phyloP scores from a whole-genome alignment of 2,888 invertebrate genomes.

The Luffia ferchaultella region DNA sequence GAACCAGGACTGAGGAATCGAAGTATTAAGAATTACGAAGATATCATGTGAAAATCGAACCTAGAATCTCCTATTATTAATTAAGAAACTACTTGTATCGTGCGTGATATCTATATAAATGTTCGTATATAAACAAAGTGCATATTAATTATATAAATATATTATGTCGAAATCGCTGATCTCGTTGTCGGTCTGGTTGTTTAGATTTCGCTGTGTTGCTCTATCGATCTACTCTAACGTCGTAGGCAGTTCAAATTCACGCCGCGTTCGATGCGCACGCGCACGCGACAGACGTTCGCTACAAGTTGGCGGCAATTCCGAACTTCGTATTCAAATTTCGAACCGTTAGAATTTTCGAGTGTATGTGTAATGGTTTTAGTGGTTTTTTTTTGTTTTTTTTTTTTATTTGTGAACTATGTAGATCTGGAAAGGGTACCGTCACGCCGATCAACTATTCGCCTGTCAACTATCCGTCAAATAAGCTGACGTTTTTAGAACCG shows the following conservation, averaged over 20 bases:
- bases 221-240: background rate
- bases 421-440: background rate
- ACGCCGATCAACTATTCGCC: background rate
- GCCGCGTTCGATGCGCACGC: constrained; percentile 54
- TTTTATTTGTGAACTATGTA: background rate
- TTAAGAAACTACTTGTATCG: no score
- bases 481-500: background rate
- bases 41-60: no score
- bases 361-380: background rate
- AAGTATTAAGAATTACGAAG: no score
- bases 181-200: background rate
- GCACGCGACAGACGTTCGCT: constrained; percentile 22
- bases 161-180: background rate
- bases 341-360: constrained; percentile 4
- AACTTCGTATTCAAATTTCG: constrained; percentile 21
- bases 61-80: no score
- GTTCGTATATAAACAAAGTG: background rate
- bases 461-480: background rate
- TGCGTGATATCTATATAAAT: no score
- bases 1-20: no score
- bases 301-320: constrained; percentile 16
- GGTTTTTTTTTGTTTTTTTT: background rate
- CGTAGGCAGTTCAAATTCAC: constrained; percentile 51
- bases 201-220: background rate
- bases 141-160: background rate